Evolutionary conservation across 2,797 vertebrate species (phyloP), one percentile per base, ranked within the genome.

Genomic region (Enteromius anoplus): DNA sequence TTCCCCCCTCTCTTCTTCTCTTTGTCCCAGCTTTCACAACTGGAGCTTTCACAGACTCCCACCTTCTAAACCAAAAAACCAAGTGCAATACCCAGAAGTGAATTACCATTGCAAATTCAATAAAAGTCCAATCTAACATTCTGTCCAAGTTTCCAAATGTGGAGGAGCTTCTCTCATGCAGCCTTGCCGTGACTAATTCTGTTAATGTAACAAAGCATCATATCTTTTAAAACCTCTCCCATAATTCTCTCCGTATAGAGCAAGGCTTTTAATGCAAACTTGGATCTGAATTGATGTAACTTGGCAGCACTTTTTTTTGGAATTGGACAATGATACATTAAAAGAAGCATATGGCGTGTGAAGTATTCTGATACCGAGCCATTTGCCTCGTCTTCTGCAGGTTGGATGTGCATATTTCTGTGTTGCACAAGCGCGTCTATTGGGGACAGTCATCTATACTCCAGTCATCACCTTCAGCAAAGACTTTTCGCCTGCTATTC

Each of bases 21-120:
- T 49, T 78, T 37, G 26, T 75, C 65, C 75, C 26, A 21, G 34
- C 29, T 40, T 83, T 81, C 49, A 79, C 64, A 82, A 42, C 64
- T 17, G 45, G 69, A 81, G 80, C 78, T 47, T 83, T 83, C 60
- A 60, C 75, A 69, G 86, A 88, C 90, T 84, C 91, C 86, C 85
- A 88, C 88, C 71, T 88, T 84, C 80, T 86, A 91, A 37, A 92
- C 91, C 88, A 26, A 91, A 73, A 73, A 75, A 80, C 55, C 69
- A 49, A 84, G 90, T 91, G 89, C 93, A 93, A 91, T 91, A 89
- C 88, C 91, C 88, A 89, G 69, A 15, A 9, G 84, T 91, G 89
- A 92, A 92, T 93, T 92, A 91, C 92, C 88, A 85, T 88, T 87
- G 90, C 91, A 88, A 89, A 87, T 94, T 92, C 90, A 92, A 88